Base-by-base conservation (phyloP, 2,797 vertebrate genomes). In the Luscinia megarhynchos region DNA sequence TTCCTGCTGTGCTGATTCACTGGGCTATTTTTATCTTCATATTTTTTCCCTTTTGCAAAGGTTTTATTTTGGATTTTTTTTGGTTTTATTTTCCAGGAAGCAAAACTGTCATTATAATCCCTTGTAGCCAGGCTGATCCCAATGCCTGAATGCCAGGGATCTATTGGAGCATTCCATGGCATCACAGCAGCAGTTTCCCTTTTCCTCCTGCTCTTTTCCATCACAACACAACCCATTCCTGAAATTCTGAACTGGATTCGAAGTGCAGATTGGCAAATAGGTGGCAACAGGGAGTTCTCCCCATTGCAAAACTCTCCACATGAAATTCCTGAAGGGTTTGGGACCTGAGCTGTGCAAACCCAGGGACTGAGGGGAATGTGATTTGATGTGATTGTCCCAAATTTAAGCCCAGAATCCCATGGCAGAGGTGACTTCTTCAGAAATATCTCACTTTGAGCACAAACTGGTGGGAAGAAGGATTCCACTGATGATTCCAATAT, bases 1-100 rank as follows among this genome's bases (percentile, higher is more conserved):
- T 91, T 64, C 93, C 82, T 53, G 90, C 73, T 84, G 86, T 59
- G 88, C 74, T n/a, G 51, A 84, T 90, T 95, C 76, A 26, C 41
- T 86, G 59, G 76, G 22, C 21, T 86, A 54, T 46, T 91, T 95
- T 92, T 72, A 58, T 45, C 67, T 64, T 69, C 45, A 22, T 72
- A 61, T 80, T 68, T 29, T 29, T n/a, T 48, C 30, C 34, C 58
- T 72, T 62, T 90, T 46, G 51, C 29, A 46, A 72, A 78, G 67
- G 73, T 40, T 88, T 94, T 73, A 45, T 77, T 89, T 95, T 58
- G 59, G 74, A 34, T 34, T 34, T 34, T 34, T 34, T 34, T 34
- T 34, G 34, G 34, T 34, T 34, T 34, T 34, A 34, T 34, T 94
- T 93, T 88, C 55, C 55, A 41, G 55, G 69, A 78, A 61, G 69